Conservation (phyloP, 2,888 invertebrate species). For the Drosophila limbata region DNA sequence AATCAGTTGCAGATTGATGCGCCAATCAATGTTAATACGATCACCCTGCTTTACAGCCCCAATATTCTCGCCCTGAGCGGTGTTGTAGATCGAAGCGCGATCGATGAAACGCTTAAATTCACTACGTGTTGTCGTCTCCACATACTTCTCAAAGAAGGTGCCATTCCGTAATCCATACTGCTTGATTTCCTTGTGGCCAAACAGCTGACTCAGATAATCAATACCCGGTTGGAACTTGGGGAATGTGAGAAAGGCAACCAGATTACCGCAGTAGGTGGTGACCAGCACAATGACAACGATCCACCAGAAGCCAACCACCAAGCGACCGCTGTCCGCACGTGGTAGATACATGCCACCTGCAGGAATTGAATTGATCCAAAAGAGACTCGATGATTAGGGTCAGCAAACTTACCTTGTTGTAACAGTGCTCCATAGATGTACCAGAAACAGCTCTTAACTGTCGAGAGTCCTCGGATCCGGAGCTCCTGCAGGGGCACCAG, state of each 20-base stretch:
- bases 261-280: slow-evolving; percentile 96
- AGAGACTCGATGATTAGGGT: neutral
- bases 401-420: slow-evolving; percentile 90
- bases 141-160: slow-evolving; percentile 90
- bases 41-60: slow-evolving; percentile 88
- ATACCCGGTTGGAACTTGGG: slow-evolving; percentile 88
- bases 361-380: neutral
- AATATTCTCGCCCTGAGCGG: slow-evolving; percentile 86
- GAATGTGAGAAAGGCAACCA: slow-evolving; percentile 96
- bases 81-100: slow-evolving; percentile 86
- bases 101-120: slow-evolving; percentile 86
- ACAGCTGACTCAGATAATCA: slow-evolving; percentile 80
- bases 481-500: slow-evolving; percentile 87
- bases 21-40: slow-evolving; percentile 93
- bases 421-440: slow-evolving; percentile 96
- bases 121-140: slow-evolving; percentile 82
- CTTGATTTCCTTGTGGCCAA: slow-evolving; percentile 86
- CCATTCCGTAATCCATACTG: slow-evolving; percentile 92
- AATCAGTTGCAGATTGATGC: slow-evolving; percentile 90
- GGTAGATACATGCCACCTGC: slow-evolving; percentile 95
- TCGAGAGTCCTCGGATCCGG: slow-evolving; percentile 85
- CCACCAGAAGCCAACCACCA: slow-evolving; percentile 97
- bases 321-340: slow-evolving; percentile 92
- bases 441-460: slow-evolving; percentile 85
- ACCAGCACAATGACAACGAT: slow-evolving; percentile 94